A percentile compares a stretch with the other conserved stretches of the same genome.
Conservation (phyloP, 1,140 invertebrate genomes). For the Musca domestica region DNA sequence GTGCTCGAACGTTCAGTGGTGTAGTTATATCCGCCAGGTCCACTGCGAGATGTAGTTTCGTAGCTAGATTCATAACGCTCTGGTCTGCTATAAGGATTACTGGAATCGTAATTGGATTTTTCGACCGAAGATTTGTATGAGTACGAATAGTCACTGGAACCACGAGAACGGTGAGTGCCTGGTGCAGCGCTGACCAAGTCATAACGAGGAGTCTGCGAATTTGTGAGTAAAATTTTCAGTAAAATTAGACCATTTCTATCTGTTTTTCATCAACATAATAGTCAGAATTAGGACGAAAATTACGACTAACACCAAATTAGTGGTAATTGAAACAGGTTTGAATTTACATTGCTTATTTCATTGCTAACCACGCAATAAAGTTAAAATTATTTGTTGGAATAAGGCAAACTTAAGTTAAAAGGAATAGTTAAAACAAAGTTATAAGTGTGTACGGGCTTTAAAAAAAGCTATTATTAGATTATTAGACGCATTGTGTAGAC, state of each 20-base stretch:
- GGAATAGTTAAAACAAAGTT: not conserved
- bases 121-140: slow-evolving; percentile 67
- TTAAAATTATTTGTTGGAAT: not conserved
- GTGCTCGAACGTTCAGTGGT: slow-evolving; percentile 69
- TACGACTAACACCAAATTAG: too few species aligned
- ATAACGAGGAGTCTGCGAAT: slow-evolving; percentile 77
- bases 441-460: not conserved
- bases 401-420: not conserved
- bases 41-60: slow-evolving; percentile 65
- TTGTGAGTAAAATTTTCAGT: slow-evolving; percentile 33
- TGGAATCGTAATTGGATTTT: slow-evolving; percentile 55
- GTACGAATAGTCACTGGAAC: slow-evolving; percentile 71
- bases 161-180: slow-evolving; percentile 58
- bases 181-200: slow-evolving; percentile 79
- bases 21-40: slow-evolving; percentile 70
- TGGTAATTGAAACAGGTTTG: slow-evolving; percentile 28
- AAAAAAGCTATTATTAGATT: not conserved
- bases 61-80: slow-evolving; percentile 66
- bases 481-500: not conserved
- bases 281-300: not conserved
- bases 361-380: not conserved
- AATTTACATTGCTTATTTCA: slow-evolving; percentile 5
- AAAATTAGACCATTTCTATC: not conserved
- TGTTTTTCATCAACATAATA: not conserved
- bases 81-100: slow-evolving; percentile 60